Percentiles rank a stretch among this genome's conserved stretches.
Conservation (phyloP, 1,140 invertebrate species). For the Artemia franciscana region DNA sequence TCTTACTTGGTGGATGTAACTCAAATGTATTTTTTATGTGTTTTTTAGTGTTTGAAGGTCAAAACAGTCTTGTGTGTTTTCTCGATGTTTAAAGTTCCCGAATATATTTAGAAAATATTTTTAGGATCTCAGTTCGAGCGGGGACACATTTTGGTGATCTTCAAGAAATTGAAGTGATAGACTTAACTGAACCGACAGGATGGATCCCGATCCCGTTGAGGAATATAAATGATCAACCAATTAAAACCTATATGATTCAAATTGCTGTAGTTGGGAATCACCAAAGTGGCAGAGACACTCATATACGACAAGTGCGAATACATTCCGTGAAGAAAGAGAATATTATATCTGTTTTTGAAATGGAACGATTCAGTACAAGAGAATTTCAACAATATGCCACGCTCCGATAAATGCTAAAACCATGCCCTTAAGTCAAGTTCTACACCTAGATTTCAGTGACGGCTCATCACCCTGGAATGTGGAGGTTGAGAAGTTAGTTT, state of each 20-base stretch:
- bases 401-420: background rate
- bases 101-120: no score
- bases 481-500: no score
- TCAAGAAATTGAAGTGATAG: conserved; percentile 86
- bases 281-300: conserved; percentile 93
- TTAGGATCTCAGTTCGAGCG: conserved; percentile 70
- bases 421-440: no score
- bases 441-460: no score
- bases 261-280: conserved; percentile 93
- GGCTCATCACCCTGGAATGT: no score
- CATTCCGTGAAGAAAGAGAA: conserved; percentile 31
- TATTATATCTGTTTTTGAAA: background rate
- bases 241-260: conserved; percentile 88
- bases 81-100: background rate
- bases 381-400: background rate
- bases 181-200: conserved; percentile 76
- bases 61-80: background rate
- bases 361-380: background rate
- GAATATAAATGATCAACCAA: conserved; percentile 54
- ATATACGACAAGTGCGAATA: conserved; percentile 88
- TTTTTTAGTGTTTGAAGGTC: background rate
- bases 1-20: no score
- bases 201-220: conserved; percentile 86
- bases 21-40: conserved; percentile 10
- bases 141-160: conserved; percentile 94